Percentiles rank a stretch among this genome's conserved stretches.
Conservation (phyloP, 2,888 invertebrate species). For the Drosophila nigritarsus region DNA sequence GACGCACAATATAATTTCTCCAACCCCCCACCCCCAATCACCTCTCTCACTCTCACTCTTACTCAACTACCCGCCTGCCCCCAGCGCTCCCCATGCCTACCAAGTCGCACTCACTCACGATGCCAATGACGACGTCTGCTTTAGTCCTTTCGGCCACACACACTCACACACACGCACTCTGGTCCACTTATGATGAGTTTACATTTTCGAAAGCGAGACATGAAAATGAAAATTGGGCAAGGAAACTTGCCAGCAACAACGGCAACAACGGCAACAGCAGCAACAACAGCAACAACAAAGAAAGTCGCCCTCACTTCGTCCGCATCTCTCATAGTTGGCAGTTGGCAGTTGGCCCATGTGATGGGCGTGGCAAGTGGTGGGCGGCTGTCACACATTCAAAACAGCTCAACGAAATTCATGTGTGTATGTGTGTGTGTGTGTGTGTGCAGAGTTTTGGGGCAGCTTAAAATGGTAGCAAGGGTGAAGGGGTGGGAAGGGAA, state of each 20-base stretch:
- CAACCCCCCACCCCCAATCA: neutral
- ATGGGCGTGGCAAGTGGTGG: conserved; percentile 39
- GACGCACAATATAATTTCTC: conserved; percentile 57
- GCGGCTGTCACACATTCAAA: conserved; percentile 79
- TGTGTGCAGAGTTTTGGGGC: neutral
- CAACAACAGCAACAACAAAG: conserved; percentile 41
- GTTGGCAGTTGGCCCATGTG: conserved; percentile 37
- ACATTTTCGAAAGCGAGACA: conserved; percentile 73
- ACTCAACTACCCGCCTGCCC: neutral
- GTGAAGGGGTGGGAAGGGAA: neutral
- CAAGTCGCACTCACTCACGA: conserved; percentile 18
- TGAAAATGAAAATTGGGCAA: conserved; percentile 78
- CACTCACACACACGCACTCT: conserved; percentile 39
- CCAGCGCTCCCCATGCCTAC: neutral
- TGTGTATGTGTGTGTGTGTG: neutral
- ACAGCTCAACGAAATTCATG: conserved; percentile 60
- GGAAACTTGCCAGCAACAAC: conserved; percentile 55
- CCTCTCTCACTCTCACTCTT: neutral
- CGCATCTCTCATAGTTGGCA: conserved; percentile 54
- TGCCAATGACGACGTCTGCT: conserved; percentile 61
- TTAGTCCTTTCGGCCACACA: conserved; percentile 56
- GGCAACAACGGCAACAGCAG: conserved; percentile 39
- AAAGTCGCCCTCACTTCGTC: conserved; percentile 49
- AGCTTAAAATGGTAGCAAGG: neutral
- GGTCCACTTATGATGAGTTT: conserved; percentile 81